Evolutionary conservation across 2,797 vertebrate genomes (phyloP), one percentile per base, ranked within the genome.

Genomic region (Lepus oiostolus): DNA sequence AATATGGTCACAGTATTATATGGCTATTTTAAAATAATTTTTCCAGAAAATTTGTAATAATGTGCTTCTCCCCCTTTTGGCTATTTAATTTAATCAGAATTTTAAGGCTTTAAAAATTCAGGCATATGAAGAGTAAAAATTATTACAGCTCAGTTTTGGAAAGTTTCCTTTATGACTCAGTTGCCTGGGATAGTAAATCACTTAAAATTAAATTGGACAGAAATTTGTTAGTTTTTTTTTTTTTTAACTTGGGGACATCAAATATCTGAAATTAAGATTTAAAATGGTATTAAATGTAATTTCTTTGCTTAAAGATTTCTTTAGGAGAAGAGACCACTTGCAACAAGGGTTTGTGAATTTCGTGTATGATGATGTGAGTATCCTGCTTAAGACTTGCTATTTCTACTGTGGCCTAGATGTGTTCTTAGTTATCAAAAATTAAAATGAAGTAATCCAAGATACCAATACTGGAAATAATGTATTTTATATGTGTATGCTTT

Each of bases 311-410:
- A 2, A 97, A 99, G 99, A 99, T 4, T 98, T 97, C 94, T 99
- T 99, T 98, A 98, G 97, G 72, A 98, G 98, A 98, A 99, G 99
- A 98, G 99, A 99, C 67, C 97, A 98, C 94, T 99, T 99, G 98
- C 99, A 99, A 7, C 99, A 99, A 97, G 99, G 99, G 16, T 88
- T 98, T 6, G 99, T 99, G 92, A 99, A 97, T 98, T 99, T 99
- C 96, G 96, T 98, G 35, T 99, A 99, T 60, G 99, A 99, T n/a
- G 99, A 99, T 74, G 99, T 99, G 96, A 99, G 99, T 98, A 95
- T 85, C 38, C 47, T 86, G 19, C 28, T 50, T 87, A 71, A 75
- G 10, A 68, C 35, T 70, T 67, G 32, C 26, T 54, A 32, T 91
- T 76, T 90, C 38, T 54, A 35, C 4, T 88, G 12, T 85, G 13